phyloP scores from a whole-genome alignment of 2,888 invertebrate species.

The Ryuthela nishihirai region DNA sequence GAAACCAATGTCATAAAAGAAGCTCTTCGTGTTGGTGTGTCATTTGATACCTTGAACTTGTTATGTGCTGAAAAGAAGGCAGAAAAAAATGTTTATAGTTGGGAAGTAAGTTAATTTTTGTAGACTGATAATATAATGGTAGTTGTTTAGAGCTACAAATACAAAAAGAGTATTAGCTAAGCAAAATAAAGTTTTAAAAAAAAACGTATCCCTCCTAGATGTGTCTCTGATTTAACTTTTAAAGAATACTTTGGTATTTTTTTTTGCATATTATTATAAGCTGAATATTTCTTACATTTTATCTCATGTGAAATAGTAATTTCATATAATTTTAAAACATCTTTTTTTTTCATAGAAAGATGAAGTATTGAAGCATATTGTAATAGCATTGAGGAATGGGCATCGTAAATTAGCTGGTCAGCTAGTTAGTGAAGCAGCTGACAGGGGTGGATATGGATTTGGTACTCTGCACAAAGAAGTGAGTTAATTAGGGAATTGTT shows the following conservation, averaged over 20 bases:
- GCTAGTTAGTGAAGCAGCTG: slow-evolving; percentile 49
- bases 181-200: too few species aligned
- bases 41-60: slow-evolving; percentile 30
- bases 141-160: too few species aligned
- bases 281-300: too few species aligned
- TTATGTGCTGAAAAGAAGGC: slow-evolving; percentile 8
- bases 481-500: slow-evolving; percentile 6
- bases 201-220: too few species aligned
- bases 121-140: too few species aligned
- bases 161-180: too few species aligned
- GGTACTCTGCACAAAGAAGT: slow-evolving; percentile 52
- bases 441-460: slow-evolving; percentile 49
- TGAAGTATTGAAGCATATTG: slow-evolving; percentile 42
- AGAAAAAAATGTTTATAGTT: slow-evolving; percentile 1
- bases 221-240: neutral
- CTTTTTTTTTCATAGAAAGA: slow-evolving; percentile 27
- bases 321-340: neutral
- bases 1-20: slow-evolving; percentile 11
- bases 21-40: slow-evolving; percentile 30
- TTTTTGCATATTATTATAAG: too few species aligned
- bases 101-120: slow-evolving; percentile 17
- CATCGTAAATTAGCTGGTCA: slow-evolving; percentile 52
- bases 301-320: too few species aligned
- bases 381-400: slow-evolving; percentile 51
- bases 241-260: neutral